Evolutionary conservation across 2,113 vertebrate genomes (phyloP).

Genomic region (Micromys minutus): DNA sequence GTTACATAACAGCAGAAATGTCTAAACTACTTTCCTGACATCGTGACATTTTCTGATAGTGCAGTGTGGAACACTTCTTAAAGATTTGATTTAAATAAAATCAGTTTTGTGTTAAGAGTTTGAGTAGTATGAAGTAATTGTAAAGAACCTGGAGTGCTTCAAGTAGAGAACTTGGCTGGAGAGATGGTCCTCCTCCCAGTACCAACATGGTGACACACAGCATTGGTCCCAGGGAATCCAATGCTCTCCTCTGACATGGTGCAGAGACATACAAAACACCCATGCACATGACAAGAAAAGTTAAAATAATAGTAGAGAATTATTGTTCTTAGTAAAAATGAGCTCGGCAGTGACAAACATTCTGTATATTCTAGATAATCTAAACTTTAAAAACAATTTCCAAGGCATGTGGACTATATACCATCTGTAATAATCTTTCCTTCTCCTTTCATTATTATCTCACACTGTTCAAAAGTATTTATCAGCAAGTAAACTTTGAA

Average conservation of each 20-base stretch:
- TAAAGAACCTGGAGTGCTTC: constrained; percentile 23
- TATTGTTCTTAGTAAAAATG: constrained; percentile 39
- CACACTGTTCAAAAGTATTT: not conserved
- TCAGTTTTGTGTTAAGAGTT: constrained; percentile 62
- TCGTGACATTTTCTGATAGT: constrained; percentile 21
- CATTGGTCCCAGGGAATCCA: not conserved
- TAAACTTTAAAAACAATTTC: constrained; percentile 39
- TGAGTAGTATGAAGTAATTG: constrained; percentile 43
- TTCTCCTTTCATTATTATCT: not conserved
- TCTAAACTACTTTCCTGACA: constrained; percentile 41
- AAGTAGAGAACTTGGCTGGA: not conserved
- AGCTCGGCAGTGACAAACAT: constrained; percentile 7
- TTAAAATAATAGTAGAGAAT: not conserved
- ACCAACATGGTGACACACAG: not conserved
- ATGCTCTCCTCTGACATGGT: not conserved
- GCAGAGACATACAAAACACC: not conserved
- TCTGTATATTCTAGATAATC: constrained; percentile 3
- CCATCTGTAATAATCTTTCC: not conserved
- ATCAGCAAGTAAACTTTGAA: not conserved
- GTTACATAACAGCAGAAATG: constrained; percentile 14
- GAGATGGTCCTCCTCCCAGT: not conserved
- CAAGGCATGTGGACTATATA: not conserved
- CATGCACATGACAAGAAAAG: not conserved
- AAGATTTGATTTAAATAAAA: constrained; percentile 59
- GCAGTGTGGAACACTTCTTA: constrained; percentile 42